phyloP scores from a whole-genome alignment of 2,888 invertebrate genomes.

The Dastarcus helophoroides region DNA sequence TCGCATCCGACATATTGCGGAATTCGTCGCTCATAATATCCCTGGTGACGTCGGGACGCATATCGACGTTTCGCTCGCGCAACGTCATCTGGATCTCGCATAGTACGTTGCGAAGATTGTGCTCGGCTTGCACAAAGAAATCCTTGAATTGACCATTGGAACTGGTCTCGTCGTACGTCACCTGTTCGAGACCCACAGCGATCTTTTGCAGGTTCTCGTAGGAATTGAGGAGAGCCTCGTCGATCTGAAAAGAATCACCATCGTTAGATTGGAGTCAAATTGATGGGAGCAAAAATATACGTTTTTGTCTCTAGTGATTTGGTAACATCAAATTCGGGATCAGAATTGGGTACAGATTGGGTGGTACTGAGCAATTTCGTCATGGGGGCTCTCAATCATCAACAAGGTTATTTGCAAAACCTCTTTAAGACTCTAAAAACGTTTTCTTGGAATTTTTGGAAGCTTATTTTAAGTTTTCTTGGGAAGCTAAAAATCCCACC shows the following conservation, averaged over 20 bases:
- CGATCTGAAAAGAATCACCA: slow-evolving; percentile 39
- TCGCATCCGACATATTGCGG: slow-evolving; percentile 32
- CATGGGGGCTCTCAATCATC: no score
- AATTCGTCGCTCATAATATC: slow-evolving; percentile 36
- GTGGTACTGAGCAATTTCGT: no score
- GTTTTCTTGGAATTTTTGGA: no score
- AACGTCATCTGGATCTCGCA: slow-evolving; percentile 57
- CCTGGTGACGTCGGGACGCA: slow-evolving; percentile 38
- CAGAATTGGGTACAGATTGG: no score
- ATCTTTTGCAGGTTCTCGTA: slow-evolving; percentile 59
- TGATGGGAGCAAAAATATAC: no score
- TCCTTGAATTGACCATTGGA: slow-evolving; percentile 36
- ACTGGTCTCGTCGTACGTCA: slow-evolving; percentile 48
- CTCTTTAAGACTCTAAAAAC: no score
- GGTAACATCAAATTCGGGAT: no score
- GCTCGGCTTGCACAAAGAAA: slow-evolving; percentile 48
- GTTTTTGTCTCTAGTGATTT: no score
- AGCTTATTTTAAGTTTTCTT: no score
- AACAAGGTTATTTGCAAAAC: no score
- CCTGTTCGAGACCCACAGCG: slow-evolving; percentile 57
- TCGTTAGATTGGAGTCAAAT: no score
- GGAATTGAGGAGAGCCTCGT: slow-evolving; percentile 43
- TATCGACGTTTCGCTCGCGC: slow-evolving; percentile 39
- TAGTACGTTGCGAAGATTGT: slow-evolving; percentile 49
- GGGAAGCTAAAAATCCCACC: no score